Evolutionary conservation across 2,888 invertebrate species (phyloP), one percentile per base, ranked within the genome.

Genomic region (Chalcosyrphus nemorum): DNA sequence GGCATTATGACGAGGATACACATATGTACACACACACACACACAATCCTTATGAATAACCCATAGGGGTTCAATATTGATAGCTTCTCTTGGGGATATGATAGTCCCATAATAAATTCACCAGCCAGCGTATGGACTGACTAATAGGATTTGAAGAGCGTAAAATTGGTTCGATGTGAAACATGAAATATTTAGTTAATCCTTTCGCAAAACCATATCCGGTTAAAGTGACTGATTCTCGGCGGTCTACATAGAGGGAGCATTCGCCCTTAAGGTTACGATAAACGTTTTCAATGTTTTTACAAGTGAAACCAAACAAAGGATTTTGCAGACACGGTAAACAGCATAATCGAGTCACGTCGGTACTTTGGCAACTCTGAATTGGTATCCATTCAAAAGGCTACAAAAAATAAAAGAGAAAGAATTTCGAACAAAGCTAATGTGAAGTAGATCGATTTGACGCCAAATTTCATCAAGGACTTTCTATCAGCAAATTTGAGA

Each of bases 61-160:
- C 85, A 85, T 85, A 38, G 47, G 81, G 66, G 80, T 85, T 82
- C 80, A 82, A 82, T 86, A 86, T 86, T 86, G 86, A 86, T 86
- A 76, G 82, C 66, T 86, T 76, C 86, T 86, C 86, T 59, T 43
- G 86, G 86, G 86, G 82, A 86, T 74, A 80, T 82, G 86, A 80
- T 86, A 80, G 81, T 76, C 59, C 76, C 77, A 86, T 86, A 80
- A 86, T 86, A 86, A 86, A 86, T 86, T 86, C 86, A 76, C 75
- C 71, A 82, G 68, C 65, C 80, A 86, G 76, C 76, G 81, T 87
- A 90, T 88, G 90, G 89, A 89, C 90, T 90, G 90, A 91, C 91
- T 91, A 91, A 91, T 91, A 90, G 91, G 91, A 91, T 91, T 91
- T 91, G 91, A 91, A 91, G 90, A 91, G 91, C 91, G 91, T 91